Conservation (phyloP, 2,888 invertebrate genomes). For the Ophioninae sp. region DNA sequence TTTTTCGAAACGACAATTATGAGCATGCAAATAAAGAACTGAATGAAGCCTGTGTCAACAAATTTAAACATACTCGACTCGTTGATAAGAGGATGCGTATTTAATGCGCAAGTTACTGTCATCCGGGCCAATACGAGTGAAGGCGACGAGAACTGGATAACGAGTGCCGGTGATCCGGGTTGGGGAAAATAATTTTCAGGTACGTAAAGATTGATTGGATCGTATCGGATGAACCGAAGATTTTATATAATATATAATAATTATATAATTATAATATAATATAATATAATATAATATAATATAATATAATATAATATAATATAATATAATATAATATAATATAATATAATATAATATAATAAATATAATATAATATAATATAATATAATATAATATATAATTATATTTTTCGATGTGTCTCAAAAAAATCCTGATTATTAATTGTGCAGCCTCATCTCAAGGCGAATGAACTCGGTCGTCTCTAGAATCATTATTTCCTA, state of each 20-base stretch:
- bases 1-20: not conserved
- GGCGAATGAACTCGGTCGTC: not conserved
- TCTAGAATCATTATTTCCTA: not conserved
- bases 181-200: not conserved
- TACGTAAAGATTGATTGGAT: not conserved
- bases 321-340: not conserved
- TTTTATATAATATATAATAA: too few species aligned
- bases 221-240: not conserved
- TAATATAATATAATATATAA: not conserved
- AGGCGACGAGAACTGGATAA: not conserved
- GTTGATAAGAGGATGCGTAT: slow-evolving; percentile 27
- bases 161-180: not conserved
- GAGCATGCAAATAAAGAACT: not conserved
- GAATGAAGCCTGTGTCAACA: slow-evolving; percentile 2
- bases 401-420: not conserved
- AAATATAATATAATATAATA: not conserved
- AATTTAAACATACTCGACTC: not conserved
- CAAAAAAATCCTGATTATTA: not conserved
- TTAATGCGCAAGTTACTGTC: slow-evolving; percentile 8
- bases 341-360: not conserved
- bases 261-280: not conserved
- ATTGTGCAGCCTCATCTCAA: not conserved
- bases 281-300: not conserved
- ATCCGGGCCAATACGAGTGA: slow-evolving; percentile 12
- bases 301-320: too few species aligned